These are phyloP conservation scores for Agrilus cyanescens DNA, from an alignment of 2,888 invertebrate species.

Conservation along the genomic window DNA sequence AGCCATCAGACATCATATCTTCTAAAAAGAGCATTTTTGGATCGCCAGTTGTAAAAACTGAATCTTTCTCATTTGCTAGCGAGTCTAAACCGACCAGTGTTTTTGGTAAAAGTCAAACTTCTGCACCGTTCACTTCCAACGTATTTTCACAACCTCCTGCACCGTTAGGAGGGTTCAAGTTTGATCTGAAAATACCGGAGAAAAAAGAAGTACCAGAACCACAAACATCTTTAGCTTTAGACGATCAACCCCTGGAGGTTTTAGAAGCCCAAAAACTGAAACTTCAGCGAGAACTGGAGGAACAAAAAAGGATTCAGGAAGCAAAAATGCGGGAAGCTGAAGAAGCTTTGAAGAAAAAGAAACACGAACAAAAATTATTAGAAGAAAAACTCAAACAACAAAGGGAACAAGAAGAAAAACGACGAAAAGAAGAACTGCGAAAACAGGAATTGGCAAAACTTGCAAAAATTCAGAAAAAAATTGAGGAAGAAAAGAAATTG, in stretches of 20 bases:
- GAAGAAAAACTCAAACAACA: conserved; percentile 11
- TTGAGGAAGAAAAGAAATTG: conserved; percentile 12
- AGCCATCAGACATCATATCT: too few species aligned
- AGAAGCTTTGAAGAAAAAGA: conserved; percentile 9
- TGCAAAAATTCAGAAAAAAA: conserved; percentile 9
- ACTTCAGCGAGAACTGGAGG: conserved; percentile 6
- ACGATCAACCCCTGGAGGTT: neutral
- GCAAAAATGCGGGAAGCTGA: conserved; percentile 3
- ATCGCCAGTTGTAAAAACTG: too few species aligned
- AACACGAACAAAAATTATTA: conserved; percentile 17
- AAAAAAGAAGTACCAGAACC: conserved; percentile 12
- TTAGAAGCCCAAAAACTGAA: conserved; percentile 5
- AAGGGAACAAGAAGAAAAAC: conserved; percentile 13
- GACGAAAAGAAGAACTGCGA: conserved; percentile 17
- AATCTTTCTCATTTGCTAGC: too few species aligned
- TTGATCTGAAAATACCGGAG: conserved; percentile 2
- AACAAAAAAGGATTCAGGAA: conserved; percentile 12
- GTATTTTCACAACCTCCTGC: neutral
- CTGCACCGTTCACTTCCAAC: neutral
- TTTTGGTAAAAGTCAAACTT: conserved; percentile 1
- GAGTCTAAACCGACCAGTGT: neutral
- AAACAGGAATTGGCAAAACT: conserved; percentile 13
- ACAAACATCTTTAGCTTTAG: conserved; percentile 18
- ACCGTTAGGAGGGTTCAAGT: conserved; percentile 2
- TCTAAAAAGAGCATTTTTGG: too few species aligned